Conservation (phyloP, 2,888 invertebrate species). For the Trachelus iudaicus region DNA sequence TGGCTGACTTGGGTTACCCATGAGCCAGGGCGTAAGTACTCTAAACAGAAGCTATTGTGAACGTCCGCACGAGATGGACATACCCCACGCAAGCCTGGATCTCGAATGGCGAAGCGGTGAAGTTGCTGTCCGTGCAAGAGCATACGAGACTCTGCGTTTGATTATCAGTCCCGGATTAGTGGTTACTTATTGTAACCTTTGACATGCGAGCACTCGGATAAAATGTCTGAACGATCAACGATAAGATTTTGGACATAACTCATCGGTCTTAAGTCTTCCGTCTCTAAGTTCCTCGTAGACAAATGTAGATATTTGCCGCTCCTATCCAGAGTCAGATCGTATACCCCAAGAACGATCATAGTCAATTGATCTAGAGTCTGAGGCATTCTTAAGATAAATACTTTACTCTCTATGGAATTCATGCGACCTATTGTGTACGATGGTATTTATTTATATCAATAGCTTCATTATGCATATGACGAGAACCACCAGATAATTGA, state of each 20-base stretch:
- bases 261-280: conserved; percentile 1
- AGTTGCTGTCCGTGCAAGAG: not conserved
- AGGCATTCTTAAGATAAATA: not conserved
- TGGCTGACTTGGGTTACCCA: conserved; percentile 53
- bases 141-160: conserved; percentile 25
- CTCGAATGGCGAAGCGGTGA: conserved; percentile 14
- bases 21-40: conserved; percentile 56
- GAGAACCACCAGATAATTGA: not conserved
- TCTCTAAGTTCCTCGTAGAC: conserved; percentile 1
- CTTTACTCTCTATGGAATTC: not conserved
- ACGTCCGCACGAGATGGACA: conserved; percentile 58
- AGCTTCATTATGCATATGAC: not conserved
- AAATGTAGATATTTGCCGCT: conserved; percentile 4
- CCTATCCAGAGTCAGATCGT: not conserved
- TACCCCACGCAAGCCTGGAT: conserved; percentile 55
- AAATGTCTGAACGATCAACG: conserved; percentile 45
- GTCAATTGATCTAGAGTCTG: not conserved
- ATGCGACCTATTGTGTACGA: not conserved
- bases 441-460: not conserved
- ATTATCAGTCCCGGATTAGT: conserved; percentile 40
- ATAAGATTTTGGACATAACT: conserved; percentile 54
- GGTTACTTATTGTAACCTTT: conserved; percentile 44
- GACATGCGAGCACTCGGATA: conserved; percentile 36
- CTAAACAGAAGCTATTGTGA: conserved; percentile 65
- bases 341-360: not conserved